Conservation (phyloP, 2,113 vertebrate species). For the Larimichthys crocea region DNA sequence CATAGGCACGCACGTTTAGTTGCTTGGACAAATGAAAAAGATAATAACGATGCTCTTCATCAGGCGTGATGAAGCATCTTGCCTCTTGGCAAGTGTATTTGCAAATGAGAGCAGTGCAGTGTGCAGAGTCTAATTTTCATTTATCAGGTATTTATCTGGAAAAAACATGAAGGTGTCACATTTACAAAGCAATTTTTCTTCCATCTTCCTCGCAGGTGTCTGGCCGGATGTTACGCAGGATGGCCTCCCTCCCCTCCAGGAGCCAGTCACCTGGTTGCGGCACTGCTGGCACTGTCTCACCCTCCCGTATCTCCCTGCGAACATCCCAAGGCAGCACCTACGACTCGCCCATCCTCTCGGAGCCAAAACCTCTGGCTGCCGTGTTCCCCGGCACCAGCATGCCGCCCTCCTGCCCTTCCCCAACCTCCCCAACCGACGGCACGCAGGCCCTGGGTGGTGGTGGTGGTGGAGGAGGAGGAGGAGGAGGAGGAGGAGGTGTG, state of each 20-base stretch:
- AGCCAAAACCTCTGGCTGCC: conserved; percentile 88
- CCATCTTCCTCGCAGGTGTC: conserved; percentile 77
- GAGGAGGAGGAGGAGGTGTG: conserved; percentile 77
- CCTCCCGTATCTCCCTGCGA: conserved; percentile 91
- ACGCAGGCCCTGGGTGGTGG: conserved; percentile 67
- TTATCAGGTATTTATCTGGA: conserved; percentile 31
- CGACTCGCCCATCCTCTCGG: conserved; percentile 89
- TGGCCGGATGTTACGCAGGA: conserved; percentile 89
- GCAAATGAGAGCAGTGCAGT: neutral
- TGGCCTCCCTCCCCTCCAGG: conserved; percentile 95
- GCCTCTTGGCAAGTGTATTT: conserved; percentile 4
- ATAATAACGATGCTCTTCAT: conserved; percentile 52
- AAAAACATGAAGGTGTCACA: neutral
- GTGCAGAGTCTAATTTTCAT: neutral
- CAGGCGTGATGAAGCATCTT: conserved; percentile 22
- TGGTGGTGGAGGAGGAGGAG: conserved; percentile 75
- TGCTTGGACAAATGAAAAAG: conserved; percentile 29
- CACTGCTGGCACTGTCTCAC: conserved; percentile 86
- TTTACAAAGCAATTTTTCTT: neutral
- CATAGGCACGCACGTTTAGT: conserved; percentile 18
- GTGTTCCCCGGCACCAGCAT: conserved; percentile 89
- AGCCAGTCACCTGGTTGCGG: conserved; percentile 94
- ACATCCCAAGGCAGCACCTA: conserved; percentile 92
- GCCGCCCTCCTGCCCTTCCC: conserved; percentile 85
- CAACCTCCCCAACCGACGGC: conserved; percentile 79